Conservation (phyloP, 2,888 invertebrate genomes). For the Caenorhabditis zanzibari region DNA sequence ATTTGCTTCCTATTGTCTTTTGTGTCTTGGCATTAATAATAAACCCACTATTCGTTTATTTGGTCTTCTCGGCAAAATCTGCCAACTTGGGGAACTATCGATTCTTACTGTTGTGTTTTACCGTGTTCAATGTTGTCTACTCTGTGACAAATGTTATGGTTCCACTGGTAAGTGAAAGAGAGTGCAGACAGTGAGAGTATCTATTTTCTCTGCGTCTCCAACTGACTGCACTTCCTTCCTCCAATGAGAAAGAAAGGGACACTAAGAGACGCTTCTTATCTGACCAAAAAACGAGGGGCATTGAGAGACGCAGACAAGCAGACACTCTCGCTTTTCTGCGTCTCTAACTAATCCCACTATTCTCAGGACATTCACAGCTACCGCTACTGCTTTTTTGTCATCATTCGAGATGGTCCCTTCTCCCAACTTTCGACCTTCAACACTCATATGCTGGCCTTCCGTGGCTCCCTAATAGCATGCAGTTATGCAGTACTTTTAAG, state of each 20-base stretch:
- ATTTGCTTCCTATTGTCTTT: constrained; percentile 7
- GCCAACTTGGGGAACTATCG: constrained; percentile 37
- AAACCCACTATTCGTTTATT: constrained; percentile 26
- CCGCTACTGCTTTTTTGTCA: constrained; percentile 4
- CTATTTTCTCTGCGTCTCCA: too few relatives aligned
- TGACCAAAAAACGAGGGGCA: too few relatives aligned
- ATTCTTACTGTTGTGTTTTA: constrained; percentile 25
- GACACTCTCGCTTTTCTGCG: too few relatives aligned
- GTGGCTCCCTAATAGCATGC: neutral
- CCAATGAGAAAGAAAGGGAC: too few relatives aligned
- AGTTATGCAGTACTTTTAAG: constrained; percentile 6
- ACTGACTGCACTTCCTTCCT: too few relatives aligned
- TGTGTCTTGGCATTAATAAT: constrained; percentile 17
- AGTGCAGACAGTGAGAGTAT: too few relatives aligned
- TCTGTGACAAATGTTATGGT: constrained; percentile 17
- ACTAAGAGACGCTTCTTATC: too few relatives aligned
- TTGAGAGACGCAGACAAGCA: too few relatives aligned
- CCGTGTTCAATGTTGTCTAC: constrained; percentile 37
- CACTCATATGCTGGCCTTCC: neutral
- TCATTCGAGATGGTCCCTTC: neutral
- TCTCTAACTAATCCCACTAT: too few relatives aligned
- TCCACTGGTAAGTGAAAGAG: constrained; percentile 40
- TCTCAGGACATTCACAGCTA: constrained; percentile 22
- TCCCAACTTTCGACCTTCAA: neutral
- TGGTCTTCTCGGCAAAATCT: constrained; percentile 26